Evolutionary conservation across 2,797 vertebrate species (phyloP).

Genomic region (Pangasius krempfi): DNA sequence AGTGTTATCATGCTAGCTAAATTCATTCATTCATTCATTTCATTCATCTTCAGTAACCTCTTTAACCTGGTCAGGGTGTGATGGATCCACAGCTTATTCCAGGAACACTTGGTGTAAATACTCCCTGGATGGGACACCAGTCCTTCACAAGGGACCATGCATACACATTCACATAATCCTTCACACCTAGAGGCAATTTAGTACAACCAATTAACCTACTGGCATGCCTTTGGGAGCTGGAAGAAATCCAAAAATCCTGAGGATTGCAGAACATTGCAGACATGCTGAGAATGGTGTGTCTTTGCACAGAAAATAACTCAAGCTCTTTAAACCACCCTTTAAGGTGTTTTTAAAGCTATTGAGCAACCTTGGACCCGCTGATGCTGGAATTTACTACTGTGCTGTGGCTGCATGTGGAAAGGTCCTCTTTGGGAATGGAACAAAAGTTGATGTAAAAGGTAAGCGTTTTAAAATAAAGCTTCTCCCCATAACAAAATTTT

Average conservation of each 20-base stretch:
- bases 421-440: not conserved
- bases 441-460: not conserved
- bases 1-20: not conserved
- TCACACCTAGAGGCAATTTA: not conserved
- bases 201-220: not conserved
- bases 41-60: not conserved
- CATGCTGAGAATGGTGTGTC: too few relatives aligned
- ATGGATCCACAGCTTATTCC: not conserved
- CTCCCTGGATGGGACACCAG: not conserved
- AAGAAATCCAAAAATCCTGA: too few relatives aligned
- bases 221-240: not conserved
- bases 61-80: too few relatives aligned
- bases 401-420: slow-evolving; percentile 19
- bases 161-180: not conserved
- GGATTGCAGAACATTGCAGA: too few relatives aligned
- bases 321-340: too few relatives aligned
- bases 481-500: not conserved
- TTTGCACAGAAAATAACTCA: too few relatives aligned
- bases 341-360: too few relatives aligned
- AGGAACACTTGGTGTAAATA: not conserved
- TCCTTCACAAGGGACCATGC: not conserved
- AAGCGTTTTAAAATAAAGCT: too few relatives aligned
- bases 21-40: not conserved
- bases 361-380: slow-evolving; percentile 15
- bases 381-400: slow-evolving; percentile 30